phyloP scores from a whole-genome alignment of 2,888 invertebrate species.

The Lepidonotus clava region DNA sequence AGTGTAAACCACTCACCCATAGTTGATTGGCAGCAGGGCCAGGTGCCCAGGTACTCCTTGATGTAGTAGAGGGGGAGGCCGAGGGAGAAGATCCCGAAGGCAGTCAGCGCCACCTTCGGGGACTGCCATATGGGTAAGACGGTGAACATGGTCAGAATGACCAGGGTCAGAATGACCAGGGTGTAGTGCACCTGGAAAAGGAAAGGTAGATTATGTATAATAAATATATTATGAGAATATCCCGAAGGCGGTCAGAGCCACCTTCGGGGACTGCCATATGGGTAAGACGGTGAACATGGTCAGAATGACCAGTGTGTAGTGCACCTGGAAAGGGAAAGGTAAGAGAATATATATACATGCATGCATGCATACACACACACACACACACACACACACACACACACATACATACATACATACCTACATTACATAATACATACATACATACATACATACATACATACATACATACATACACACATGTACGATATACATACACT shows the following conservation, averaged over 20 bases:
- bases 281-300: neutral
- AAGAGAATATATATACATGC: neutral
- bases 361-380: neutral
- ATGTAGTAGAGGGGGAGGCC: constrained; percentile 11
- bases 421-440: no score
- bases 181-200: neutral
- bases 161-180: neutral
- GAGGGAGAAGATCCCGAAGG: neutral
- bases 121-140: constrained; percentile 20
- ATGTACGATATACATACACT: no score
- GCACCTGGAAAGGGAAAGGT: neutral
- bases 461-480: no score
- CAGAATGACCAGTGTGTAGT: neutral
- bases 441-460: no score
- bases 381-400: neutral
- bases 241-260: neutral
- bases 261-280: constrained; percentile 9
- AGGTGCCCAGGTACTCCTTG: neutral
- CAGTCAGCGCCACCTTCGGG: neutral
- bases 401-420: no score
- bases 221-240: neutral
- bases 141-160: neutral
- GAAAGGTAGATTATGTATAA: neutral
- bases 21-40: neutral
- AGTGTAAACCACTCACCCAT: constrained; percentile 1